Evolutionary conservation across 2,113 vertebrate species (phyloP), one percentile per base, ranked within the genome.

Genomic region (Saccopteryx bilineata): DNA sequence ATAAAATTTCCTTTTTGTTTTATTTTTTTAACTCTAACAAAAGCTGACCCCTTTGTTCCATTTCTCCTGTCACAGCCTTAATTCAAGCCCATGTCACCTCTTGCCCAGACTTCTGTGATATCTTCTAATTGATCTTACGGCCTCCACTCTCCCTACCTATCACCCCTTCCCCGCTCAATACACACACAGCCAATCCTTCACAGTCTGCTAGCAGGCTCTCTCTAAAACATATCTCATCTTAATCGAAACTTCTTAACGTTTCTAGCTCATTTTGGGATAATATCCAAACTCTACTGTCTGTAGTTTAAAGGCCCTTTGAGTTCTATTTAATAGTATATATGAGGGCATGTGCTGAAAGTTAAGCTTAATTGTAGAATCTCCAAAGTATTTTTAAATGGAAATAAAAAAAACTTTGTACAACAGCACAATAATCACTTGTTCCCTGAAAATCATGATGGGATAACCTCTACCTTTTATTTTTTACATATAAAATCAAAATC

Each of bases 301-400:
- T 21, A 74, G 11, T 74, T 79, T 65, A 85, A 90, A 93, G 65
- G 33, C 72, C 50, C 13, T 65, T 33, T 72, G 80, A 65, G 33
- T 85, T 85, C 65, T 80, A 18, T 52, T 56, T 65, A 33, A 72
- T 31, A 56, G 54, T 10, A 63, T 54, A 82, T 10, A 80, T 21
- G 39, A 54, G 31, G 52, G 31, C 84, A 61, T 69, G 13, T 69
- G 54, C 5, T 87, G 11, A 71, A 72, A 33, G 21, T 74, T 75
- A 74, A 81, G 28, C 13, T 81, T 18, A 75, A 66, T 74, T 75
- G 50, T 66, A 74, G 85, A 79, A 94, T 72, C 63, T 71, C n/a
- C 7, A 14, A 71, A 86, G 14, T 79, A 46, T 74, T 87, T 91
- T 75, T 75, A 60, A 50, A 81, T 10, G 11, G 23, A 87, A 87